Evolutionary conservation across 2,888 invertebrate species (phyloP).

Genomic region (Troides aeacus): DNA sequence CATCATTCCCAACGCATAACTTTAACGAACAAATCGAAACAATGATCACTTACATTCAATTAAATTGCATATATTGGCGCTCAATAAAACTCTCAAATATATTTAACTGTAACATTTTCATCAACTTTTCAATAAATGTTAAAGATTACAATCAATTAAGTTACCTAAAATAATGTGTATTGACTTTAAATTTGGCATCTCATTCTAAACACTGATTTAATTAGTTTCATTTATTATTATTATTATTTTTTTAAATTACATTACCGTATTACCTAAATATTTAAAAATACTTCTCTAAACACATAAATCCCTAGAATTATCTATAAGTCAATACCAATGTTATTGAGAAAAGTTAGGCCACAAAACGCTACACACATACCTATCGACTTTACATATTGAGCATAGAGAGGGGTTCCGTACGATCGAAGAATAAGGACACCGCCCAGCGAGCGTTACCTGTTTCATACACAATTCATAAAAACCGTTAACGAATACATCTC

Average conservation of each 20-base stretch:
- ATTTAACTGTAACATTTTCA: conserved; percentile 79
- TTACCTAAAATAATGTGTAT: conserved; percentile 82
- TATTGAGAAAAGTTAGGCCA: conserved; percentile 75
- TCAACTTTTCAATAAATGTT: conserved; percentile 78
- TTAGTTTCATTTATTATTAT: conserved; percentile 43
- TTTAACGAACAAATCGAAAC: conserved; percentile 80
- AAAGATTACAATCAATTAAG: conserved; percentile 74
- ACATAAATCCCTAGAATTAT: conserved; percentile 78
- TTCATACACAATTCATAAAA: not conserved
- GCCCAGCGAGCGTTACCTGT: not conserved
- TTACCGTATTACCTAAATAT: conserved; percentile 76
- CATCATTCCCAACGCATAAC: conserved; percentile 73
- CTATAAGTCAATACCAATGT: conserved; percentile 77
- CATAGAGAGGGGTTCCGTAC: conserved; percentile 40
- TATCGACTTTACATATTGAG: conserved; percentile 50
- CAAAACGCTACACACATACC: conserved; percentile 70
- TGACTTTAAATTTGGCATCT: conserved; percentile 85
- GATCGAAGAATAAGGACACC: not conserved
- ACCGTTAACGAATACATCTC: not conserved
- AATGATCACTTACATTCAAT: conserved; percentile 78
- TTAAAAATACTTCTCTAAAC: conserved; percentile 80
- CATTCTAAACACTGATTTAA: conserved; percentile 79
- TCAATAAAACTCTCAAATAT: conserved; percentile 80
- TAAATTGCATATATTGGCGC: conserved; percentile 77
- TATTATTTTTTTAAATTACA: conserved; percentile 58